Conservation (phyloP, 2,113 vertebrate species). For the Machaerirhynchus nigripectus region DNA sequence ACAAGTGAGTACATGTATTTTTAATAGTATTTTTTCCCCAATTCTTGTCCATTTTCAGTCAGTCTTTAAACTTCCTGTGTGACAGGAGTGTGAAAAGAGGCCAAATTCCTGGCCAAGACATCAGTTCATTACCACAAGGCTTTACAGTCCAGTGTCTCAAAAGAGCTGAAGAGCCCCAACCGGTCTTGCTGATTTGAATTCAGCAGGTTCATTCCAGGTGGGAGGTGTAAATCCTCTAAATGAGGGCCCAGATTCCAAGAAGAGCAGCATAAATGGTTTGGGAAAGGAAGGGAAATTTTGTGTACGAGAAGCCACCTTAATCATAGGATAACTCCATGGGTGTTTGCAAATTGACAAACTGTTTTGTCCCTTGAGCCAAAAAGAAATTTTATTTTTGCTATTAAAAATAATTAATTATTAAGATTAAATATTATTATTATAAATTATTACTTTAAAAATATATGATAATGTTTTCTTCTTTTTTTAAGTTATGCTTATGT, state of each 20-base stretch:
- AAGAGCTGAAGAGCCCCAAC: background rate
- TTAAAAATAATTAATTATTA: background rate
- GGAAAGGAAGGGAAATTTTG: background rate
- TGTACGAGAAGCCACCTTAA: background rate
- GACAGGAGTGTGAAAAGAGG: background rate
- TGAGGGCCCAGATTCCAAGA: background rate
- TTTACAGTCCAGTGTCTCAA: background rate
- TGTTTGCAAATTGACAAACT: background rate
- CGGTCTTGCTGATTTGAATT: background rate
- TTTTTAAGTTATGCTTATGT: background rate
- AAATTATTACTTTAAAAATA: background rate
- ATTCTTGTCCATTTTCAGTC: background rate
- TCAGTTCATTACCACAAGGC: background rate
- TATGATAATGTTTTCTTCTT: background rate
- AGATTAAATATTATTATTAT: too few relatives aligned
- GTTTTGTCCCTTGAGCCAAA: background rate
- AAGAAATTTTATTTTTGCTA: background rate
- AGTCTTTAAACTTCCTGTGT: background rate
- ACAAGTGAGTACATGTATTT: background rate
- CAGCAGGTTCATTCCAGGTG: background rate
- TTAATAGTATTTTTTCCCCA: fast-evolving
- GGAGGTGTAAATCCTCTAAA: background rate
- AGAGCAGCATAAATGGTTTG: background rate
- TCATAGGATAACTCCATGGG: background rate
- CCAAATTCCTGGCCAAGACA: background rate